phyloP scores from a whole-genome alignment of 2,888 invertebrate species.

The Macrophya annulata region DNA sequence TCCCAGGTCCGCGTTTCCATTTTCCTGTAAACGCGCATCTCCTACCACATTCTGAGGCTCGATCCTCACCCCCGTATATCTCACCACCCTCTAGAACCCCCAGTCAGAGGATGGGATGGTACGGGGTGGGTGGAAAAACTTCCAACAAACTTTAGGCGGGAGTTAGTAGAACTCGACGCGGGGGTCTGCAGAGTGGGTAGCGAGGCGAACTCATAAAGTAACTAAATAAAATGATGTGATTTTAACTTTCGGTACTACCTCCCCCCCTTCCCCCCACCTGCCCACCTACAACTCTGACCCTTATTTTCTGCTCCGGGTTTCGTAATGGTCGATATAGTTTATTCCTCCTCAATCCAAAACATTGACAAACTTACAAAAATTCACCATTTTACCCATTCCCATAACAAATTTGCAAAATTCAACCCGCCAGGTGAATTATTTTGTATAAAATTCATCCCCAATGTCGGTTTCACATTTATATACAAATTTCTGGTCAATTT shows the following conservation, averaged over 20 bases:
- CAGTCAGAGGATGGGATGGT: conserved; percentile 10
- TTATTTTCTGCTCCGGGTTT: conserved; percentile 30
- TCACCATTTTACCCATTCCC: not conserved
- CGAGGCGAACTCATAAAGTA: conserved; percentile 54
- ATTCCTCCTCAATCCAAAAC: not conserved
- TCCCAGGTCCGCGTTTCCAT: conserved; percentile 17
- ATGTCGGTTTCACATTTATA: not conserved
- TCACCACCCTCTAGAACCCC: conserved; percentile 22
- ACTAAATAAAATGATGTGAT: conserved; percentile 56
- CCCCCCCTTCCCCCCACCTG: no score
- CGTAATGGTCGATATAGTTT: conserved; percentile 39
- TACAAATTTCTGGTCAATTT: not conserved
- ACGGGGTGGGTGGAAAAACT: conserved; percentile 52
- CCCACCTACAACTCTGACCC: conserved; percentile 37
- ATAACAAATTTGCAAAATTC: not conserved
- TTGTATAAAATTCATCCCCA: not conserved
- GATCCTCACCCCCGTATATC: conserved; percentile 24
- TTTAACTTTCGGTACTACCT: conserved; percentile 52
- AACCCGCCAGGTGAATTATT: not conserved
- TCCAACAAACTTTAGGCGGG: conserved; percentile 59
- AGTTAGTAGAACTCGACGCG: conserved; percentile 54
- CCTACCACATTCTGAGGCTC: conserved; percentile 29
- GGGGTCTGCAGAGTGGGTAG: conserved; percentile 31
- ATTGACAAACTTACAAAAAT: not conserved
- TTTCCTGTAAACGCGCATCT: conserved; percentile 39